Evolutionary conservation across 2,888 invertebrate species (phyloP).

Genomic region (Spicauda simplicius): DNA sequence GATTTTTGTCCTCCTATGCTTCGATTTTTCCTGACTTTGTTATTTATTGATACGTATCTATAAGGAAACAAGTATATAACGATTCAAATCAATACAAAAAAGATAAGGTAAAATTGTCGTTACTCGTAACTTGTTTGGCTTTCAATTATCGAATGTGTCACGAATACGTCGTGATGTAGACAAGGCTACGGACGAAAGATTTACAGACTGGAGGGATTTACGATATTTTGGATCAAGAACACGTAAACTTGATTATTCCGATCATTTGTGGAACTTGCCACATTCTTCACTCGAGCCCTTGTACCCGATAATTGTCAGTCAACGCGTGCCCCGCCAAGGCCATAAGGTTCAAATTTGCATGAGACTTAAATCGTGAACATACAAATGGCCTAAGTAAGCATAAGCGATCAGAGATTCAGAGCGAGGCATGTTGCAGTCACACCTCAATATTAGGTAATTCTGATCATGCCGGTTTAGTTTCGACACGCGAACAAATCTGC

Average conservation of each 20-base stretch:
- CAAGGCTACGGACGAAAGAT: not conserved
- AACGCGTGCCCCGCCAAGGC: constrained; percentile 57
- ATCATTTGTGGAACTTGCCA: constrained; percentile 30
- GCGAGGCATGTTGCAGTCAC: constrained; percentile 53
- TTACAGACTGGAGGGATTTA: constrained; percentile 2
- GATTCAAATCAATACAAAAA: not conserved
- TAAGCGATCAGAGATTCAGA: constrained; percentile 63
- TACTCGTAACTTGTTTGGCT: constrained; percentile 1
- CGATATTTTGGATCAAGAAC: constrained; percentile 16
- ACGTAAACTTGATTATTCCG: constrained; percentile 20
- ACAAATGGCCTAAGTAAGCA: constrained; percentile 56
- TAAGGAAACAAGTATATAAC: not conserved
- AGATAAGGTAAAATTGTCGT: not conserved
- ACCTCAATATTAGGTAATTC: constrained; percentile 64
- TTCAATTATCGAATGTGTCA: constrained; percentile 2
- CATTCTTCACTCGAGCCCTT: constrained; percentile 41
- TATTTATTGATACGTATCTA: not conserved
- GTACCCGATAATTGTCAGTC: constrained; percentile 45
- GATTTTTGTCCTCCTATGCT: constrained; percentile 6
- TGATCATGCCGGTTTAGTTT: constrained; percentile 59
- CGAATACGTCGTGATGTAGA: not conserved
- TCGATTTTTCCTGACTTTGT: not conserved
- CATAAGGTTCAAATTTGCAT: constrained; percentile 62
- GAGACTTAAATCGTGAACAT: constrained; percentile 53
- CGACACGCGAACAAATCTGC: constrained; percentile 57